A percentile compares a stretch with the other conserved stretches of the same genome.
phyloP scores from a whole-genome alignment of 2,113 vertebrate species.

The Petaurus breviceps region DNA sequence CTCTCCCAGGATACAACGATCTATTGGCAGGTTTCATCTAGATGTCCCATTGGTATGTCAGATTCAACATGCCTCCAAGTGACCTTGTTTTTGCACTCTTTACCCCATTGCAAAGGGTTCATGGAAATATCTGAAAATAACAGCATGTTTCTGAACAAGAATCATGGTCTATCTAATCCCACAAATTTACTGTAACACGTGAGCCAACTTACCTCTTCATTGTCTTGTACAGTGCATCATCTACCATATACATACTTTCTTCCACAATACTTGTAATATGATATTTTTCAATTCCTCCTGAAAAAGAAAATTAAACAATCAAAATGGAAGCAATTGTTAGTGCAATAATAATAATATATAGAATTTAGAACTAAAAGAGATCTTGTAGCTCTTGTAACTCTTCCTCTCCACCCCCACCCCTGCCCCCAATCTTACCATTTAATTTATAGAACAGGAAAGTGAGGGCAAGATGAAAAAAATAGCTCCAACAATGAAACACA shows the following conservation, averaged over 20 bases:
- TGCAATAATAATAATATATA: fast-evolving
- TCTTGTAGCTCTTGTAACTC: background rate
- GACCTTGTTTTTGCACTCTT: background rate
- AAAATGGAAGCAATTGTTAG: background rate
- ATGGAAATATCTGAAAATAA: background rate
- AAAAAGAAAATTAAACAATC: conserved; percentile 2
- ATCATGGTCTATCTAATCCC: background rate
- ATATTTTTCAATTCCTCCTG: conserved; percentile 73
- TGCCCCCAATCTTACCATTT: background rate
- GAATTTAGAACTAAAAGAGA: background rate
- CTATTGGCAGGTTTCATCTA: background rate
- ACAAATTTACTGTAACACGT: background rate
- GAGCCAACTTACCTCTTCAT: conserved; percentile 80
- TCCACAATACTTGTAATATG: conserved; percentile 77
- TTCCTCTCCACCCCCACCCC: too few relatives aligned
- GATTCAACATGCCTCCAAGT: background rate
- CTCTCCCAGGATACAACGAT: background rate
- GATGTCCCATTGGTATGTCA: background rate
- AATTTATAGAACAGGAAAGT: background rate
- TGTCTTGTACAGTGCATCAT: conserved; percentile 66
- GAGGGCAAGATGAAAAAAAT: too few relatives aligned
- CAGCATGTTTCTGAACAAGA: background rate
- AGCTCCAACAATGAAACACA: background rate
- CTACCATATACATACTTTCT: conserved; percentile 77
- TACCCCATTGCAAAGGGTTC: background rate